Evolutionary conservation across 2,113 vertebrate genomes (phyloP).

Genomic region (Sigmodon hispidus): DNA sequence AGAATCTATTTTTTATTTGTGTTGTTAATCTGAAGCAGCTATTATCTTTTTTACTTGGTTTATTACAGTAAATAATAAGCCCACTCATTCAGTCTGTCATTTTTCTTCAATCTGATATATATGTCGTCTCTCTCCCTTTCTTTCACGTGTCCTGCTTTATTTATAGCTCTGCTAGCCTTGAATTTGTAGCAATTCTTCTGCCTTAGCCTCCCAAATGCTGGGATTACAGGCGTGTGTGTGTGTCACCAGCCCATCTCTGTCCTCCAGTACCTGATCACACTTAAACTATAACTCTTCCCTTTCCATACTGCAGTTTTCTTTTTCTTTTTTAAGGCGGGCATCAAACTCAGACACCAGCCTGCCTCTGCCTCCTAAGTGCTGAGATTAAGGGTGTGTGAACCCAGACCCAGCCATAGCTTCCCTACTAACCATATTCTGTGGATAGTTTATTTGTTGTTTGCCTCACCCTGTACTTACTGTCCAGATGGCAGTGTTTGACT

Average conservation of each 20-base stretch:
- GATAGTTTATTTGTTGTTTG: background rate
- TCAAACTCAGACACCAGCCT: background rate
- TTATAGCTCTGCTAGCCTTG: background rate
- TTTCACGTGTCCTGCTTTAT: background rate
- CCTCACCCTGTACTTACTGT: background rate
- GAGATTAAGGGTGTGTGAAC: background rate
- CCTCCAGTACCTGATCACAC: background rate
- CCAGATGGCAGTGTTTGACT: background rate
- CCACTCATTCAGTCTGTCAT: background rate
- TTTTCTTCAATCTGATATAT: background rate
- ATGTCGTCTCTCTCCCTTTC: background rate
- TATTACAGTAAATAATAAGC: background rate
- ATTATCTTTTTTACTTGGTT: constrained; percentile 14
- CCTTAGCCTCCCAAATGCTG: background rate
- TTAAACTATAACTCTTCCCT: background rate
- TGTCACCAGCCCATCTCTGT: background rate
- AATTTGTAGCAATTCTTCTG: background rate
- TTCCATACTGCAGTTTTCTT: background rate
- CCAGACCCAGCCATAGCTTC: background rate
- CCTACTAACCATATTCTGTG: background rate
- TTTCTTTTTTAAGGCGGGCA: background rate
- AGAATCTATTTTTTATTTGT: background rate
- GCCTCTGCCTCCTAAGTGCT: background rate
- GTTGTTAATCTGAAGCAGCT: background rate
- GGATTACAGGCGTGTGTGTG: too few relatives aligned